Conservation (phyloP, 1,140 invertebrate genomes). For the Drosophila albomicans region DNA sequence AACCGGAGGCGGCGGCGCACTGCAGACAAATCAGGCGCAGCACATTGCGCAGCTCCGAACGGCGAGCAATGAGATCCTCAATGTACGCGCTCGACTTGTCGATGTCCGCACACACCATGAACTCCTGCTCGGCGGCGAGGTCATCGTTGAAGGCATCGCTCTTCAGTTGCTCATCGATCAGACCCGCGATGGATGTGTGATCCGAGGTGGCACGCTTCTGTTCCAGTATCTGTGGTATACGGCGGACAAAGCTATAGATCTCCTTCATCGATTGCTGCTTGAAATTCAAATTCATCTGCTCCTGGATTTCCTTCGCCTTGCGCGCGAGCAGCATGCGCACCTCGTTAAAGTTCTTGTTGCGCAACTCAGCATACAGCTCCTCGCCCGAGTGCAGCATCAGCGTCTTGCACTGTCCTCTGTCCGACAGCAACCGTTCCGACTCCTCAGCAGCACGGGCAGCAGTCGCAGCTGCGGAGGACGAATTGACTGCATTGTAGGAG, state of each 20-base stretch:
- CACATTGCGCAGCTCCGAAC: conserved; percentile 93
- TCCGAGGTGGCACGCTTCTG: conserved; percentile 93
- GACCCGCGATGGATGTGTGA: conserved; percentile 88
- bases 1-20: conserved; percentile 93
- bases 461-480: neutral
- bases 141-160: conserved; percentile 86
- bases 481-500: conserved; percentile 78
- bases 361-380: conserved; percentile 94
- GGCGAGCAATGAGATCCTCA: conserved; percentile 95
- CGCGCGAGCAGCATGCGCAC: conserved; percentile 94
- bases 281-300: conserved; percentile 94
- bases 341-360: conserved; percentile 97
- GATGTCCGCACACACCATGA: conserved; percentile 95
- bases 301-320: conserved; percentile 94
- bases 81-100: conserved; percentile 95
- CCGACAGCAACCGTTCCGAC: conserved; percentile 7
- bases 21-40: conserved; percentile 95
- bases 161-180: conserved; percentile 87
- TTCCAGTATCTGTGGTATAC: conserved; percentile 93
- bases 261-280: conserved; percentile 95
- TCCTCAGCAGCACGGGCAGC: neutral
- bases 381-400: conserved; percentile 96
- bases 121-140: conserved; percentile 93
- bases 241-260: conserved; percentile 96
- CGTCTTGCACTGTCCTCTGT: conserved; percentile 89